Percentiles rank a stretch among this genome's conserved stretches.
phyloP scores from a whole-genome alignment of 2,113 vertebrate genomes.

The Periophthalmodon schlosseri region DNA sequence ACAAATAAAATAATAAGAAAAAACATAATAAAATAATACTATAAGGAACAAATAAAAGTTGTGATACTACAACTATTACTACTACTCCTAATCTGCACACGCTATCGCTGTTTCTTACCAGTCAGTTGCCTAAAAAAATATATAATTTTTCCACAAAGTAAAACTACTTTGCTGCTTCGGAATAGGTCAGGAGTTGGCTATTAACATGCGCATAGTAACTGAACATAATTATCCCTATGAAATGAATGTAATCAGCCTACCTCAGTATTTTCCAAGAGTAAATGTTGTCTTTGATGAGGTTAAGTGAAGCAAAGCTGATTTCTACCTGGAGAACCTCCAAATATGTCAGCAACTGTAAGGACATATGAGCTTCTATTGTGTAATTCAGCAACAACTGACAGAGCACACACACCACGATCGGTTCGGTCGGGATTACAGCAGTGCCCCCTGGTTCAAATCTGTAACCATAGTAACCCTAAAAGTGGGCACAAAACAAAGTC shows the following conservation, averaged over 20 bases:
- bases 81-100: too few species aligned
- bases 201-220: not conserved
- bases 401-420: not conserved
- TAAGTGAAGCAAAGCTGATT: constrained; percentile 51
- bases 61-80: too few species aligned
- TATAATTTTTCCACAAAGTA: not conserved
- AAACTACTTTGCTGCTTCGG: not conserved
- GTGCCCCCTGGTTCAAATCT: constrained; percentile 15
- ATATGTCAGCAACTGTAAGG: constrained; percentile 26
- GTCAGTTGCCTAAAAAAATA: not conserved
- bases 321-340: constrained; percentile 43
- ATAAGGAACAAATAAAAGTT: too few species aligned
- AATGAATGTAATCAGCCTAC: not conserved
- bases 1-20: too few species aligned
- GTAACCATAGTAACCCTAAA: constrained; percentile 54
- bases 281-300: constrained; percentile 34
- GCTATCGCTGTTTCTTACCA: too few species aligned
- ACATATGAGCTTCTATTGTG: constrained; percentile 29
- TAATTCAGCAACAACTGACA: not conserved
- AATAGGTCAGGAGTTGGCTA: not conserved
- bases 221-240: not conserved
- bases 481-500: constrained; percentile 52
- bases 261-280: not conserved
- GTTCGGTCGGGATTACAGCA: constrained; percentile 19
- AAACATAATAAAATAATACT: too few species aligned